Evolutionary conservation across 2,888 invertebrate species (phyloP), one percentile per base, ranked within the genome.

Genomic region (Luperina nickerlii): DNA sequence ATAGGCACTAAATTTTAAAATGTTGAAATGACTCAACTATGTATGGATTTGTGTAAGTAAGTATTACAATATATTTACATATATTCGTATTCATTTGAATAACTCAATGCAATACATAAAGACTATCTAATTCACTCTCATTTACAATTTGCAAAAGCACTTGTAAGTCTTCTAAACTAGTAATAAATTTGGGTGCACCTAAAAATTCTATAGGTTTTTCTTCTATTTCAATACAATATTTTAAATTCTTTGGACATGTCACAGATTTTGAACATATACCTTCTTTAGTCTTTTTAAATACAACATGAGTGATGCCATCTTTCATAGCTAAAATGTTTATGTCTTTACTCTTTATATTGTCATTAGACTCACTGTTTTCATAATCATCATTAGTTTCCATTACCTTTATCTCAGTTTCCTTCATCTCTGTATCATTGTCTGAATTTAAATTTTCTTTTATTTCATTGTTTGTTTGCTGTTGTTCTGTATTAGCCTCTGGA

Each of bases 111-210:
- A 94, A 92, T 76, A 97, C 95, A 95, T 97, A 95, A 81, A 95
- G 92, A 92, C 95, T 96, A 83, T 93, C 92, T 80, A 96, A 90
- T 89, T 95, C 94, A 90, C 94, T 96, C 87, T 97, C 97, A 90
- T 97, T 94, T 76, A 97, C 97, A 90, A 97, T 97, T 92, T 97
- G 96, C 88, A 97, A 93, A 83, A 97, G 91, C 85, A 97, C 96
- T 93, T 95, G 90, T 87, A 97, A 92, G 89, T 97, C 97, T 87
- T 96, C 96, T 91, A 96, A 91, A 90, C 93, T 96, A 82, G 95
- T 93, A 86, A 97, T 95, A 89, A 92, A 93, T 89, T 95, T 95
- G n/a, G 97, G 97, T 79, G 97, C 97, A 82, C 97, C 97, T 82
- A 97, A 88, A 85, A 97, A 94, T 87, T 97, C 95, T 73, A 97